phyloP scores from a whole-genome alignment of 2,888 invertebrate genomes.

The Ophioninae sp. region DNA sequence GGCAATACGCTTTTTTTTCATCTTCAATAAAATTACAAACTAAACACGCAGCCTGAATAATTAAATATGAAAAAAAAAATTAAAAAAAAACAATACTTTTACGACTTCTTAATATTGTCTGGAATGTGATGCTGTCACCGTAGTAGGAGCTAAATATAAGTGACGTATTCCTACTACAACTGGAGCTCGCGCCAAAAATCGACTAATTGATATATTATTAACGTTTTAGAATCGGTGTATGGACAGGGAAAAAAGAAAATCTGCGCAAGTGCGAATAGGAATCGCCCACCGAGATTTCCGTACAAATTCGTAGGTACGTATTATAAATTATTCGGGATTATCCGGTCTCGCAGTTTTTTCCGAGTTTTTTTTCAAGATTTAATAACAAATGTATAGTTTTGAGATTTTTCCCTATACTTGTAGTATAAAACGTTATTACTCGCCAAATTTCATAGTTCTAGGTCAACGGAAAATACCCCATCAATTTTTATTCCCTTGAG shows the following conservation, averaged over 20 bases:
- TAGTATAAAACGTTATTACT: too few relatives aligned
- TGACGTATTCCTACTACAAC: neutral
- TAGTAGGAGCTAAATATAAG: constrained; percentile 2
- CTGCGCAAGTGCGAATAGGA: too few relatives aligned
- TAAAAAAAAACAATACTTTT: neutral
- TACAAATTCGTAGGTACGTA: too few relatives aligned
- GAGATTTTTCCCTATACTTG: too few relatives aligned
- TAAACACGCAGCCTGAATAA: neutral
- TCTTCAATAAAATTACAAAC: neutral
- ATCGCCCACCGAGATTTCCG: too few relatives aligned
- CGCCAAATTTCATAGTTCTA: too few relatives aligned
- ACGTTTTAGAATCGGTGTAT: neutral
- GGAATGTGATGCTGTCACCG: neutral
- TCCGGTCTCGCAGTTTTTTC: too few relatives aligned
- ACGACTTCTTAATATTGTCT: neutral
- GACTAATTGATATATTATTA: neutral
- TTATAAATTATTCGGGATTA: too few relatives aligned
- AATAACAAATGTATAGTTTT: too few relatives aligned
- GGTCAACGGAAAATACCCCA: too few relatives aligned
- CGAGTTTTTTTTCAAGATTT: too few relatives aligned
- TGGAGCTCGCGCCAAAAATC: neutral
- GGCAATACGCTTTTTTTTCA: neutral
- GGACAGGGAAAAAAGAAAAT: neutral
- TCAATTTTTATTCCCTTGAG: too few relatives aligned
- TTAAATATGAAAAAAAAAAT: neutral